Base-by-base conservation (phyloP, 2,113 vertebrate species). In the Probosciger aterrimus region DNA sequence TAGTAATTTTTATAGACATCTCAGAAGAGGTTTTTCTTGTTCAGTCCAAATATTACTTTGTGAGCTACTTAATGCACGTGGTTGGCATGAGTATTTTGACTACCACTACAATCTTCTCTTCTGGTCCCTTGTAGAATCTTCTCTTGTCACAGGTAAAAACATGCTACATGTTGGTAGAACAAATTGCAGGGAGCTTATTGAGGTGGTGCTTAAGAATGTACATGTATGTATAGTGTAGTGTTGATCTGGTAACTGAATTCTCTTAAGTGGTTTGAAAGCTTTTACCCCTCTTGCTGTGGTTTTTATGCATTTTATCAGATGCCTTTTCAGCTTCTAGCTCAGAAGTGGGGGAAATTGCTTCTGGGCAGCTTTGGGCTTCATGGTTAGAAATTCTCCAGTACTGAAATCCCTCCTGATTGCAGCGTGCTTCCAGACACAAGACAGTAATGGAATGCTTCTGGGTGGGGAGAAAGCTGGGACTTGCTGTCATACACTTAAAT, bases 191-290 rank as follows among this genome's bases (percentile, higher is more conserved):
- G 33, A 19, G n/a, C 41, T 81, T n/a, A 31, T 46, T 65, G 76
- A 67, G 46, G 10, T 33, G 57, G 20, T 49, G 33, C 15, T 60
- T 11, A 71, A 16, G 33, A 44, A 31, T 15, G 9, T 65, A 15
- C 1, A 1, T 4, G 6, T 65, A 14, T 39, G 25, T 57, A 18
- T 67, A 69, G 18, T 0, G 0, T 20, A 39, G 31, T 17, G 19
- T 77, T 68, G 25, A 15, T 62, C 53, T 75, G 37, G 7, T 59
- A 49, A 52, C 23, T 69, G 49, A 50, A 50, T 47, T 90, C 71
- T 78, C 14, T 50, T 46, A 35, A 41, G 53, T 52, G 12, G 4
- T 47, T 92, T 53, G 55, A 90, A 76, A n/a, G 75, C 12, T 83
- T 53, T 59, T 52, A 74, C 62, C 7, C n/a, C 70, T 53, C 18